Percentiles rank a stretch among this genome's conserved stretches.
These are phyloP conservation scores for Gnathonemus longibarbis DNA, from an alignment of 2,113 vertebrate species.

Conservation along the genomic window DNA sequence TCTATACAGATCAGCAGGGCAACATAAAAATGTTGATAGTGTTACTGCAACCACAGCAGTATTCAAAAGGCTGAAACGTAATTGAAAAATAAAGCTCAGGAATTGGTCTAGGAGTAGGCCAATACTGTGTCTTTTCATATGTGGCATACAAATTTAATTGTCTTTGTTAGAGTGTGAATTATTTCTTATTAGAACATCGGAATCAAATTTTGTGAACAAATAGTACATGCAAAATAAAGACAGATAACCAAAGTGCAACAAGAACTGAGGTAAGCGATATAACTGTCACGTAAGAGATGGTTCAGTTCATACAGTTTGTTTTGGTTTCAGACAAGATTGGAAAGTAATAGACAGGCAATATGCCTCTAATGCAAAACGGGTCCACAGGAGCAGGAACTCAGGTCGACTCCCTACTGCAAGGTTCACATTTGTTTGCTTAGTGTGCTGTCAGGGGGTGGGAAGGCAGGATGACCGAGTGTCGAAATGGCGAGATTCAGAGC, in stretches of 20 bases:
- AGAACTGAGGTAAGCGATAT: not conserved
- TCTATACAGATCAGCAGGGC: not conserved
- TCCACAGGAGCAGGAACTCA: not conserved
- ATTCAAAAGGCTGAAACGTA: not conserved
- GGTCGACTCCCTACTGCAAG: not conserved
- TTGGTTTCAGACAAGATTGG: not conserved
- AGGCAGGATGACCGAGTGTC: not conserved
- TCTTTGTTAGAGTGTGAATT: not conserved
- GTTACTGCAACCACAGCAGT: not conserved
- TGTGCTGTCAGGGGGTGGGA: not conserved
- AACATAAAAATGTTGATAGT: not conserved
- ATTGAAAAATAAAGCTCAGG: not conserved
- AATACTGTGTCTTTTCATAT: not conserved
- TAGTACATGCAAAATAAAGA: not conserved
- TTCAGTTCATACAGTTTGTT: not conserved
- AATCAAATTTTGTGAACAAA: not conserved
- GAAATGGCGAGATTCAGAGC: not conserved
- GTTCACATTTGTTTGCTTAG: not conserved
- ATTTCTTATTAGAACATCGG: not conserved
- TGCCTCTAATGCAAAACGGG: not conserved
- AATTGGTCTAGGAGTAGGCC: not conserved
- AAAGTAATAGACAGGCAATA: not conserved
- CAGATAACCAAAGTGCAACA: not conserved
- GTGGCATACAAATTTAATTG: not conserved
- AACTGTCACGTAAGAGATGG: not conserved